These are phyloP conservation scores for Asobara japonica DNA, from an alignment of 1,140 invertebrate genomes.

Conservation along the genomic window DNA sequence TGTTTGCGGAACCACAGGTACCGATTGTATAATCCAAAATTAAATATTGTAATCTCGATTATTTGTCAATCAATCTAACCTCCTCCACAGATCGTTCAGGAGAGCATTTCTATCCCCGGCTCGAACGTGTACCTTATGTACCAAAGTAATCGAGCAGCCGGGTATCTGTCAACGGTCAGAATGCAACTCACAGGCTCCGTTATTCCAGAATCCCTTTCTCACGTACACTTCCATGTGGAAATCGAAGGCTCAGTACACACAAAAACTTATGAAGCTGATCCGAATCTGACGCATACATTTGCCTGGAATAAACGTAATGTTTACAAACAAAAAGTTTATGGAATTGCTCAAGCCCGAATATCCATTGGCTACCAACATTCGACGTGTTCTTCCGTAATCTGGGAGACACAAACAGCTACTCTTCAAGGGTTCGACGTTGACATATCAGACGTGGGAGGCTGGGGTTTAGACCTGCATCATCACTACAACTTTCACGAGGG, in stretches of 20 bases:
- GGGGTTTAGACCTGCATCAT: slow-evolving; percentile 98
- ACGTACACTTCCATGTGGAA: slow-evolving; percentile 89
- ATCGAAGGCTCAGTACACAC: slow-evolving; percentile 92
- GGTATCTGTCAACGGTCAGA: slow-evolving; percentile 91
- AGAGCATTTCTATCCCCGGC: slow-evolving; percentile 92
- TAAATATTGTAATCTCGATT: too few species aligned
- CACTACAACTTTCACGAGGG: slow-evolving; percentile 98
- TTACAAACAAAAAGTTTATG: slow-evolving; percentile 96
- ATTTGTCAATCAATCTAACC: not conserved
- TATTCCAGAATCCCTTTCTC: slow-evolving; percentile 82
- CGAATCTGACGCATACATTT: slow-evolving; percentile 93
- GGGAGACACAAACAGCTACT: slow-evolving; percentile 93
- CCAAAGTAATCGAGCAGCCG: slow-evolving; percentile 89
- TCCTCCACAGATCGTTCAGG: slow-evolving; percentile 85
- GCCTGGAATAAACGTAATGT: slow-evolving; percentile 98
- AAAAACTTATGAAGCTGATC: slow-evolving; percentile 94
- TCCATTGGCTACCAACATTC: slow-evolving; percentile 95
- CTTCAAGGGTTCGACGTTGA: slow-evolving; percentile 97
- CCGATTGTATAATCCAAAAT: slow-evolving; percentile 14
- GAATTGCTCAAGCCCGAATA: slow-evolving; percentile 84
- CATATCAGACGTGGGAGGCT: slow-evolving; percentile 95
- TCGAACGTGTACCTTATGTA: slow-evolving; percentile 92
- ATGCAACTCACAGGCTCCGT: slow-evolving; percentile 87
- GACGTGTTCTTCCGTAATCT: slow-evolving; percentile 85
- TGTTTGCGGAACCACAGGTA: slow-evolving; percentile 90